These are phyloP conservation scores for Trachythela sp. DNA, from an alignment of 64 coral and sea anemone genomes.

Conservation along the genomic window DNA sequence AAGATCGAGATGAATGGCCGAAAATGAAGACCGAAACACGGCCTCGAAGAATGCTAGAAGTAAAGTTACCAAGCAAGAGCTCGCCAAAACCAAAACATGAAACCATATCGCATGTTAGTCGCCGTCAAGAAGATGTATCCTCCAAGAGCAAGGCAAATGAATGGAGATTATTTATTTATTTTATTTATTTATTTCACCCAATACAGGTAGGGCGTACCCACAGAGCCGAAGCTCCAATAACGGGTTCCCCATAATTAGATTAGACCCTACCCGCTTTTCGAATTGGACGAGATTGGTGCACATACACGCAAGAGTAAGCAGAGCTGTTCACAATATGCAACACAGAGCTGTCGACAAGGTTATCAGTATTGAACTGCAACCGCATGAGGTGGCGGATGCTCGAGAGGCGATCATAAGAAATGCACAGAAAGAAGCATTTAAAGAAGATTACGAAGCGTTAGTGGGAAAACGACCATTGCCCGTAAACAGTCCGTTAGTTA, in stretches of 20 bases:
- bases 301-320: constrained; percentile 1
- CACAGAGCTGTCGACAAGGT: background rate
- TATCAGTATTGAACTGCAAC: constrained; percentile 8
- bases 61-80: background rate
- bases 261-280: constrained; percentile 20
- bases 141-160: background rate
- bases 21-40: background rate
- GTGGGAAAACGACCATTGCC: constrained; percentile 21
- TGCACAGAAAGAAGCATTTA: constrained; percentile 28
- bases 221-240: too few relatives aligned
- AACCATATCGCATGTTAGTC: background rate
- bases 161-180: background rate
- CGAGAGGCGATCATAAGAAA: constrained; percentile 26
- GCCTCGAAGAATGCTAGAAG: background rate
- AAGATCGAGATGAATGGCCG: constrained; percentile 1
- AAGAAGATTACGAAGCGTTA: constrained; percentile 30
- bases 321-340: background rate
- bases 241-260: too few relatives aligned
- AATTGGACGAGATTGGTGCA: constrained; percentile 24
- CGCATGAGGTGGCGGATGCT: constrained; percentile 27
- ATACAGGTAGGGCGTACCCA: too few relatives aligned
- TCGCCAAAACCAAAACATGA: background rate
- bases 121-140: background rate
- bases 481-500: constrained; percentile 16
- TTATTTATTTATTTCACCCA: too few relatives aligned